Evolutionary conservation across 1,140 invertebrate species (phyloP), one percentile per base, ranked within the genome.

Genomic region (Galleria mellonella): DNA sequence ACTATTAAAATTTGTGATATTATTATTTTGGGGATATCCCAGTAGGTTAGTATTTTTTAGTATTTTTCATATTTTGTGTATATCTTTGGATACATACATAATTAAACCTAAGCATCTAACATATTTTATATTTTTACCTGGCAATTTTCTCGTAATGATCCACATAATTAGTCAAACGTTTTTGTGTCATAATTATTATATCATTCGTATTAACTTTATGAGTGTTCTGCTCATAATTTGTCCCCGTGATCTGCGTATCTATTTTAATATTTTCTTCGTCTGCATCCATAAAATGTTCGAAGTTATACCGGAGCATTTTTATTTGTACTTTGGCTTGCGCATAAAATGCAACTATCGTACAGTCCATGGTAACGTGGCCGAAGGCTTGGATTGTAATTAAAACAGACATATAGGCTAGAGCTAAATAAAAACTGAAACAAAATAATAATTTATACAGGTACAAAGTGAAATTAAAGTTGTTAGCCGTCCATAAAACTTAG

Each of bases 311-410:
- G 6, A 81, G 45, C 11, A 81, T 66, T 48, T 62, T 47, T 11
- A 77, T 47, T 35, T 81, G 76, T n/a, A 57, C 62, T 42, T 64
- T 69, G 1, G 64, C 62, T 45, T 66, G 66, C 4, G 62, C 53
- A 38, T 69, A 76, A 27, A 77, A 71, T 8, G 68, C 56, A 4
- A 71, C 68, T 10, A 81, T 72, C 7, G 67, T 71, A 36, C 76
- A 77, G 31, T 81, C 73, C 70, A 76, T 71, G n/a, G 72, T 76
- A 5, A 71, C 62, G 37, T 77, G 69, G 0, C 56, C 76, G 15
- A 65, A 72, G 5, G 53, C 76, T 60, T 77, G 72, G 12, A 69
- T 27, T 9, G 57, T 58, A 53, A 77, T 65, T 23, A 66, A 12
- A 14, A 71, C 31, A 8, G 55, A 54, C 64, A 72, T 67, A 14